Evolutionary conservation across 2,797 vertebrate genomes (phyloP).

Genomic region (Xyrichtys novacula): DNA sequence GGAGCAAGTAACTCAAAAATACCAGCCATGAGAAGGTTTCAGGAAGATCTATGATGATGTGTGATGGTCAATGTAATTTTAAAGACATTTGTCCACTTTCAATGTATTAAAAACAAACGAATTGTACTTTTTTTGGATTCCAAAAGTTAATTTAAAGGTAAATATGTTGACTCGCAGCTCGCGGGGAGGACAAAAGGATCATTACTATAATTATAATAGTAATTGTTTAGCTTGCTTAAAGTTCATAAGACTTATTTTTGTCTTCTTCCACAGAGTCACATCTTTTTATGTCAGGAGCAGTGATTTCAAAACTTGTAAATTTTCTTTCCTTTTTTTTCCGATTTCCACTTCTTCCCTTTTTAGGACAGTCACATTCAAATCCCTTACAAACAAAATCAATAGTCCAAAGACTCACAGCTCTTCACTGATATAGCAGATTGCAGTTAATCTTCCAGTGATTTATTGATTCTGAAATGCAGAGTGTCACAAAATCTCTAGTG

Average conservation of each 20-base stretch:
- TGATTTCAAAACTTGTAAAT: not conserved
- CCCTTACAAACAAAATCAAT: too few relatives aligned
- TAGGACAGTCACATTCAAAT: too few relatives aligned
- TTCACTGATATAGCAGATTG: not conserved
- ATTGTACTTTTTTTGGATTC: too few relatives aligned
- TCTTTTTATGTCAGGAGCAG: not conserved
- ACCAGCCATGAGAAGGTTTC: not conserved
- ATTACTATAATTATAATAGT: too few relatives aligned
- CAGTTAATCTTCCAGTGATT: not conserved
- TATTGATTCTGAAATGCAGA: slow-evolving; percentile 19
- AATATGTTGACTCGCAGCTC: too few relatives aligned
- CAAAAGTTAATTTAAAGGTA: too few relatives aligned
- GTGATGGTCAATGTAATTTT: too few relatives aligned
- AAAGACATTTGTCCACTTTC: too few relatives aligned
- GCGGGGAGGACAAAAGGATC: too few relatives aligned
- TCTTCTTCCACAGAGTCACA: not conserved
- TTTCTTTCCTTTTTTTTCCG: not conserved
- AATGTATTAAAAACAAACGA: too few relatives aligned
- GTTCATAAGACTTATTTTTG: not conserved
- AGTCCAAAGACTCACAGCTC: not conserved
- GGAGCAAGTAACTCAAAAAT: not conserved
- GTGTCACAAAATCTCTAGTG: slow-evolving; percentile 5
- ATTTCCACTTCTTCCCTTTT: too few relatives aligned
- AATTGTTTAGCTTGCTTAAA: not conserved
- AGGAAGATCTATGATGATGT: too few relatives aligned